Evolutionary conservation across 2,888 invertebrate genomes (phyloP), one percentile per base, ranked within the genome.

Genomic region (Nyleta sp.): DNA sequence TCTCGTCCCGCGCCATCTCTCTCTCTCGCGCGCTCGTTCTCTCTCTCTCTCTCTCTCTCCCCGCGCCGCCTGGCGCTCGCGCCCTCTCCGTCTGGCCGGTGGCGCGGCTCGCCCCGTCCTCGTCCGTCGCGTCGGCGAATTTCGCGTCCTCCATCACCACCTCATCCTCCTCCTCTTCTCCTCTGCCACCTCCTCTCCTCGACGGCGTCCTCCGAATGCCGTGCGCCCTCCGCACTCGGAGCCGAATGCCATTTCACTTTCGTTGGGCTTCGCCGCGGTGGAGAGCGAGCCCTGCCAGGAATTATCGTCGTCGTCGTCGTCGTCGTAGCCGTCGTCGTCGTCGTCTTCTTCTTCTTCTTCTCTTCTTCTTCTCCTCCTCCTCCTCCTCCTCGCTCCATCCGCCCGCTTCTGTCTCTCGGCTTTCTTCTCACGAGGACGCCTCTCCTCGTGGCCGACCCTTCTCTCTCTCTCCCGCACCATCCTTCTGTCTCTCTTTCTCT

Each of bases 171-270:
- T 55, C 44, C 76, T 55, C 44, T 62, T 74, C 81, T 75, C 78
- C 80, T 75, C 80, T 79, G 68, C 81, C 80, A 73, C 82, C 50
- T 78, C 70, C 84, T 83, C 86, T 80, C 83, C 83, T 84, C 85
- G 81, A 77, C 85, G 82, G 78, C 80, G 75, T 85, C 84, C 85
- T 84, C 85, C 86, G 86, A 86, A 86, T 86, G 86, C 86, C 85
- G 86, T 84, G 84, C 86, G 86, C 86, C 86, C 86, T 86, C 86
- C 86, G 85, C 84, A 81, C 84, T 81, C 79, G 75, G 67, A 80
- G 75, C 82, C 86, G 88, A 90, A 90, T 90, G 90, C 90, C 90
- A 90, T 90, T 90, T 90, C 90, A 90, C 90, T 90, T 90, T 90
- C 90, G 90, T 90, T 90, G 88, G 88, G 88, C 88, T 89, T 88